Evolutionary conservation across 53 echinoderm and acorn worm species (phyloP).

Genomic region (Apostichopus leukothele): DNA sequence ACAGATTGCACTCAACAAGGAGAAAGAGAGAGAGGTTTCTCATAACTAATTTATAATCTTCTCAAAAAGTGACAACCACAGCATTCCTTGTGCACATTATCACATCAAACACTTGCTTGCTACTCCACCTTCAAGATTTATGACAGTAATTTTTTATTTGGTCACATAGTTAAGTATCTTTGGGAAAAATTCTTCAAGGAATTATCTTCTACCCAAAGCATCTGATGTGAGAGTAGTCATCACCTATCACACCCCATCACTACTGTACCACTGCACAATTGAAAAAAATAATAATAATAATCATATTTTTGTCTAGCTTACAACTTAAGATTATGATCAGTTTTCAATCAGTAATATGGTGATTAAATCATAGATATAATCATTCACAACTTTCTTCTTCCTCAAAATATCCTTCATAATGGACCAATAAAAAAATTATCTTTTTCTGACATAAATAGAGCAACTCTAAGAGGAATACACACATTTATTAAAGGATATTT

Average conservation of each 20-base stretch:
- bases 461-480: slow-evolving; percentile 6
- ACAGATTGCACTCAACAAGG: background rate
- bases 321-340: too few species aligned
- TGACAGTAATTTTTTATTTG: background rate
- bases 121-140: background rate
- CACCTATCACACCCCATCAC: background rate
- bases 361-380: background rate
- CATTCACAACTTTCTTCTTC: background rate
- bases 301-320: too few species aligned
- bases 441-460: slow-evolving; percentile 34
- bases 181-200: background rate
- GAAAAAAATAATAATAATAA: too few species aligned
- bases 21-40: background rate
- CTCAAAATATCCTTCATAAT: background rate
- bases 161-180: background rate
- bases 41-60: background rate
- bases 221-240: background rate
- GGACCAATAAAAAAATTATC: slow-evolving; percentile 8
- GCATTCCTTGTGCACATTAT: background rate
- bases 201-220: background rate
- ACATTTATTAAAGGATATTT: slow-evolving; percentile 36
- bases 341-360: background rate
- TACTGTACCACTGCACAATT: background rate
- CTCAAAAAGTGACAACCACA: background rate
- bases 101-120: slow-evolving; percentile 19